Evolutionary conservation across 2,113 vertebrate species (phyloP), one percentile per base, ranked within the genome.

Genomic region (Polyodon spathula): DNA sequence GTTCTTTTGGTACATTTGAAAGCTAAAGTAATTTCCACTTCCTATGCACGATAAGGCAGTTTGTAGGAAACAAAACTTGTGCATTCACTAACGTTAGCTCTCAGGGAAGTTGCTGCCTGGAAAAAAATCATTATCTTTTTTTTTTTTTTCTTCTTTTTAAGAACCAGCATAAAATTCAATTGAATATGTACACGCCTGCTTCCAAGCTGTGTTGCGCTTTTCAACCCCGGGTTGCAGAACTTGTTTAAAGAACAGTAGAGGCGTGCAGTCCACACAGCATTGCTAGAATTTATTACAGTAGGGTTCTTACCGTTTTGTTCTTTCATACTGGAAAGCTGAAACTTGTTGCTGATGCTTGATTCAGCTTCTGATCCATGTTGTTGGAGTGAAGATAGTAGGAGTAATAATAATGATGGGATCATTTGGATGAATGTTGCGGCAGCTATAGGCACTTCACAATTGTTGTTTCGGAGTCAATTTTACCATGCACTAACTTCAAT

Each of bases 251-350:
- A 27, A 27, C 27, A 27, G 27, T 27, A 27, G 27, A 27, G 27
- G 27, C 27, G 27, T 27, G 27, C 27, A 27, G 27, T 27, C 27
- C 1, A 27, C 27, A 27, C 27, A 27, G 27, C 27, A 27, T 27
- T 27, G 27, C 27, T 27, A n/a, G 27, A 46, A 17, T 7, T 15
- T 17, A 37, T 44, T 16, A 14, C n/a, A 46, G 37, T 27, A 46
- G 11, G n/a, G 38, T n/a, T 74, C 89, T 89, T 83, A 97, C 95
- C 94, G 88, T 97, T 98, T 65, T 89, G 92, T 60, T 98, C 90
- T 78, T 98, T 97, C 78, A 84, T 72, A 80, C 76, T 83, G 78
- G 89, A 77, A 66, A 88, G 80, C 60, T 88, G 87, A 79, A 92
- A 86, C 75, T 98, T 97, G 82, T 81, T 87, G 80, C 86, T 85